Evolutionary conservation across 1,140 invertebrate species (phyloP).

Genomic region (Gryon sp.): DNA sequence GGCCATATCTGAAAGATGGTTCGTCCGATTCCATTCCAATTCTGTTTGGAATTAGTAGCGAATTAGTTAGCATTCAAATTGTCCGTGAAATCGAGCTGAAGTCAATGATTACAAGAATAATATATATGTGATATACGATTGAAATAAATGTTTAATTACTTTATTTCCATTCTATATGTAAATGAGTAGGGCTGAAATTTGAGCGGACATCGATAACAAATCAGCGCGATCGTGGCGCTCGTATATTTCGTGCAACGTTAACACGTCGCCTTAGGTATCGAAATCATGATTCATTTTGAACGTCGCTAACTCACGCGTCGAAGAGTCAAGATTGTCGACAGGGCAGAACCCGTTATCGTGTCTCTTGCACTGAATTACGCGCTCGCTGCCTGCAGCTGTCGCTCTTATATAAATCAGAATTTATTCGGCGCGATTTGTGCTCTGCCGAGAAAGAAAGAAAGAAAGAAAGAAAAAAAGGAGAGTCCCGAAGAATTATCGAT

Average conservation of each 20-base stretch:
- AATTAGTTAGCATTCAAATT: too few species aligned
- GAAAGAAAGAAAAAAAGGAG: slow-evolving; percentile 8
- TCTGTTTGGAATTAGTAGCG: too few species aligned
- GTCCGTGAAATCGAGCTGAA: too few species aligned
- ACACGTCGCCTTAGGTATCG: slow-evolving; percentile 58
- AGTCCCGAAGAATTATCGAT: too few species aligned
- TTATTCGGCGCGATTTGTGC: neutral
- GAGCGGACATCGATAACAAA: slow-evolving; percentile 34
- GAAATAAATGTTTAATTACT: too few species aligned
- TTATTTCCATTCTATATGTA: slow-evolving; percentile 53
- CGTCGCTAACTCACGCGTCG: slow-evolving; percentile 34
- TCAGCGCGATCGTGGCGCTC: slow-evolving; percentile 26
- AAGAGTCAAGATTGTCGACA: slow-evolving; percentile 55
- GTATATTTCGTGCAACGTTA: slow-evolving; percentile 58
- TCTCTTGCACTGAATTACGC: slow-evolving; percentile 60
- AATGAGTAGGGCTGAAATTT: slow-evolving; percentile 53
- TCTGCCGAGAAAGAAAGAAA: slow-evolving; percentile 21
- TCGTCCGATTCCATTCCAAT: neutral
- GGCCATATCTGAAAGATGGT: neutral
- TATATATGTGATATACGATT: too few species aligned
- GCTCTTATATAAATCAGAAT: slow-evolving; percentile 41
- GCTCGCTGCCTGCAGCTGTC: slow-evolving; percentile 36
- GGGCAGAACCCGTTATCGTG: slow-evolving; percentile 58
- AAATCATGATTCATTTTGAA: slow-evolving; percentile 62
- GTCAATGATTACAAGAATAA: too few species aligned